Percentiles rank a stretch among this genome's conserved stretches.
phyloP scores from a whole-genome alignment of 2,888 invertebrate genomes.

The Periphyllus acericola region DNA sequence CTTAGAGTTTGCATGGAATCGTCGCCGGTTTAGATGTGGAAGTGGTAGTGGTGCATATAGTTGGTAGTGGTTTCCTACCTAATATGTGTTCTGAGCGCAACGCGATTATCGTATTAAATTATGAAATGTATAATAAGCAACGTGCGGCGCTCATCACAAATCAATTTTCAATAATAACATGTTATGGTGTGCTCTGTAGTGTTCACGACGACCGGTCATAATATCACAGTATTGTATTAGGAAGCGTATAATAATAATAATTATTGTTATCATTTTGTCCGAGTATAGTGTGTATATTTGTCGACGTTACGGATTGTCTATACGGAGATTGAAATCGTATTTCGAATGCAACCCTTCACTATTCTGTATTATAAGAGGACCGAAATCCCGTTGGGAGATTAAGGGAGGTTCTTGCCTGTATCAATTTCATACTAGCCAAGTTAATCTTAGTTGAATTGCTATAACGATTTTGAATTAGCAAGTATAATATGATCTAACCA shows the following conservation, averaged over 20 bases:
- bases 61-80: neutral
- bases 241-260: neutral
- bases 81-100: neutral
- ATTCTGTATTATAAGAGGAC: neutral
- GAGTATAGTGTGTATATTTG: slow-evolving; percentile 8
- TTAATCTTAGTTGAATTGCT: neutral
- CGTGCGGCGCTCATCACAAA: neutral
- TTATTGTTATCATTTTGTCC: neutral
- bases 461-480: neutral
- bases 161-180: neutral
- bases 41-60: too few species aligned
- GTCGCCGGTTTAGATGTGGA: neutral
- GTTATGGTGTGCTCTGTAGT: neutral
- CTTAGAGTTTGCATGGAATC: neutral
- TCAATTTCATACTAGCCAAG: neutral
- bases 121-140: neutral
- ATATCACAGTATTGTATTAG: neutral
- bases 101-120: neutral
- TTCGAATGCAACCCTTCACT: neutral
- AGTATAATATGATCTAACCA: neutral
- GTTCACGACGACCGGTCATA: neutral
- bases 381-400: slow-evolving; percentile 14
- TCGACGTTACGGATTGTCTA: neutral
- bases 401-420: slow-evolving; percentile 7
- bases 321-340: slow-evolving; percentile 1